Evolutionary conservation across 2,797 vertebrate genomes (phyloP).

Genomic region (Pyrrhura leucotis): DNA sequence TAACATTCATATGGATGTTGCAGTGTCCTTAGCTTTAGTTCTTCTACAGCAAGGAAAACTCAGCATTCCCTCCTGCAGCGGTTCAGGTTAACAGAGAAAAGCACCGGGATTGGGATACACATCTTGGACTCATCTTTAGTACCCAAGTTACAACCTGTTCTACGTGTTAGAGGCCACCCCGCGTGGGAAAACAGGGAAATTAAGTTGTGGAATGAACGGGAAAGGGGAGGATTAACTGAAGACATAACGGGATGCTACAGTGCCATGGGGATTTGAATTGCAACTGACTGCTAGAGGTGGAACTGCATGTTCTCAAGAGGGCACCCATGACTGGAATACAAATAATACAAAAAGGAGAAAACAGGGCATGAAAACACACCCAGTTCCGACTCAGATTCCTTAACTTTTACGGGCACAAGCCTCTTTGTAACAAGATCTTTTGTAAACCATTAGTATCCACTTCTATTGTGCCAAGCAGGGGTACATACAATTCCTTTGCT

Average conservation of each 20-base stretch:
- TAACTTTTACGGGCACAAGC: background rate
- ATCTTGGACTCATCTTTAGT: background rate
- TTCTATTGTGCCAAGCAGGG: background rate
- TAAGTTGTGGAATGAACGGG: background rate
- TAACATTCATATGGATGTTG: background rate
- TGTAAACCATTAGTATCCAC: background rate
- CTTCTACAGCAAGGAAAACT: background rate
- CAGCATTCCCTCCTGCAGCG: background rate
- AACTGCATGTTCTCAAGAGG: too few relatives aligned
- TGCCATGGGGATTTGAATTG: background rate
- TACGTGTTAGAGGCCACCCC: background rate
- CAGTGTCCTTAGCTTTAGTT: background rate
- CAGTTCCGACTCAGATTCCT: background rate
- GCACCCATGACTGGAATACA: background rate
- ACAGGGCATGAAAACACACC: background rate
- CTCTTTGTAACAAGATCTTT: background rate
- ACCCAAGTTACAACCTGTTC: background rate
- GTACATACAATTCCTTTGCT: background rate
- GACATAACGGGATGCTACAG: background rate
- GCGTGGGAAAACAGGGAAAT: background rate
- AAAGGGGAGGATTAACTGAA: background rate
- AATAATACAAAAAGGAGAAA: background rate
- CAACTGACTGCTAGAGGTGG: background rate
- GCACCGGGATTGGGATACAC: background rate
- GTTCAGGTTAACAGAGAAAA: background rate